Evolutionary conservation across 1,140 invertebrate genomes (phyloP).

Genomic region (Aphaenogaster floridana): DNA sequence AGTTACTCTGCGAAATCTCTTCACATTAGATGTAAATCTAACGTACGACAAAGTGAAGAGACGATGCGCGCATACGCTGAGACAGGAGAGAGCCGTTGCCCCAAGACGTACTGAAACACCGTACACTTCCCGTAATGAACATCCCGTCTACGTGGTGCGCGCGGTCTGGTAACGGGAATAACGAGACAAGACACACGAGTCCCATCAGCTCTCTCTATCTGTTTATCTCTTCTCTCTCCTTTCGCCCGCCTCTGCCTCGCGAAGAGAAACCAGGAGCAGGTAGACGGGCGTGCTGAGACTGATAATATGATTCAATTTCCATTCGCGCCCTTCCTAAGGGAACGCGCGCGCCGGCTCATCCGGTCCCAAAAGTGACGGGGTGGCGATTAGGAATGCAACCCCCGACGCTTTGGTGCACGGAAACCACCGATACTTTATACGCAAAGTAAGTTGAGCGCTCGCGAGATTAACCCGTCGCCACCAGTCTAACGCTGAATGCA

Average conservation of each 20-base stretch:
- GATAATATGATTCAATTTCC: slow-evolving; percentile 76
- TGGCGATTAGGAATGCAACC: slow-evolving; percentile 48
- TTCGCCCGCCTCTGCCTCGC: not conserved
- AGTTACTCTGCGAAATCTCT: slow-evolving; percentile 36
- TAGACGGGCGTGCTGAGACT: slow-evolving; percentile 64
- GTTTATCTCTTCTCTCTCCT: not conserved
- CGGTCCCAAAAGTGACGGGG: slow-evolving; percentile 36
- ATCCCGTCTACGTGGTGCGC: slow-evolving; percentile 51
- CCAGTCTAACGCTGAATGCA: not conserved
- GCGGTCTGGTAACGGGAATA: slow-evolving; percentile 60
- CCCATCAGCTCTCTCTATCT: not conserved
- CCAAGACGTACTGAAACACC: slow-evolving; percentile 56
- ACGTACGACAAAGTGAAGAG: slow-evolving; percentile 39
- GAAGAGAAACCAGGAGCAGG: slow-evolving; percentile 36
- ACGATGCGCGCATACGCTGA: not conserved
- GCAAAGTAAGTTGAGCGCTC: slow-evolving; percentile 21
- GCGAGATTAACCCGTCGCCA: slow-evolving; percentile 28
- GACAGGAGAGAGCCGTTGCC: slow-evolving; percentile 30
- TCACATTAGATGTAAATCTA: slow-evolving; percentile 55
- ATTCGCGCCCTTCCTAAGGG: slow-evolving; percentile 38
- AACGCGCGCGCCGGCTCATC: slow-evolving; percentile 10
- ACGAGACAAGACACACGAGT: slow-evolving; percentile 55
- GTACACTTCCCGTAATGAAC: slow-evolving; percentile 73
- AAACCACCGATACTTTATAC: slow-evolving; percentile 55
- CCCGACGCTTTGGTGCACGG: slow-evolving; percentile 10